Evolutionary conservation across 1,140 invertebrate genomes (phyloP).

Genomic region (Mizuhopecten yessoensis): DNA sequence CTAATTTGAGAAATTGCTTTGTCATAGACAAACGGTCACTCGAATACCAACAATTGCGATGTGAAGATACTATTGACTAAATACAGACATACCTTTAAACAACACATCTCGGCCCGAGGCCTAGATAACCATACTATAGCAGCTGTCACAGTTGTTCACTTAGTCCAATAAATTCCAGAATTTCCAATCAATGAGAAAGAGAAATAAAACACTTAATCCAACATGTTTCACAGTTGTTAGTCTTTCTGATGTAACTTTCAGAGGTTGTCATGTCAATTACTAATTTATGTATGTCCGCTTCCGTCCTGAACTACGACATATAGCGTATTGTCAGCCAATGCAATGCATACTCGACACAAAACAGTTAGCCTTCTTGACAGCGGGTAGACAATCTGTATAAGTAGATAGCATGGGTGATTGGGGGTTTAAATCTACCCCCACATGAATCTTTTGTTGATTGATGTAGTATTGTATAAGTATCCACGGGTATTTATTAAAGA

Average conservation of each 20-base stretch:
- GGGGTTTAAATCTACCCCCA: constrained; percentile 1
- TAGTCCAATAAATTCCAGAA: background rate
- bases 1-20: background rate
- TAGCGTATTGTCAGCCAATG: background rate
- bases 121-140: background rate
- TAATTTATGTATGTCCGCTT: background rate
- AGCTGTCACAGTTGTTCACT: background rate
- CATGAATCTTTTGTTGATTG: background rate
- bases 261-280: background rate
- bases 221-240: background rate
- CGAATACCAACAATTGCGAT: background rate
- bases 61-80: background rate
- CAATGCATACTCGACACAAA: background rate
- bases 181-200: background rate
- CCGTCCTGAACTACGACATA: background rate
- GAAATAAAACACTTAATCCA: background rate
- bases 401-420: background rate
- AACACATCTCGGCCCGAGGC: background rate
- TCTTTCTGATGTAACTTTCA: background rate
- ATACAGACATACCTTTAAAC: constrained; percentile 1
- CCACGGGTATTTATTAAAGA: constrained; percentile 7
- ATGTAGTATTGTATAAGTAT: constrained; percentile 10
- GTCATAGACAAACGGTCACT: background rate
- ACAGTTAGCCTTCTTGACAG: background rate
- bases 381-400: background rate